Conservation (phyloP, 92 coral and sea anemone species). For the Meandrina meandrites region DNA sequence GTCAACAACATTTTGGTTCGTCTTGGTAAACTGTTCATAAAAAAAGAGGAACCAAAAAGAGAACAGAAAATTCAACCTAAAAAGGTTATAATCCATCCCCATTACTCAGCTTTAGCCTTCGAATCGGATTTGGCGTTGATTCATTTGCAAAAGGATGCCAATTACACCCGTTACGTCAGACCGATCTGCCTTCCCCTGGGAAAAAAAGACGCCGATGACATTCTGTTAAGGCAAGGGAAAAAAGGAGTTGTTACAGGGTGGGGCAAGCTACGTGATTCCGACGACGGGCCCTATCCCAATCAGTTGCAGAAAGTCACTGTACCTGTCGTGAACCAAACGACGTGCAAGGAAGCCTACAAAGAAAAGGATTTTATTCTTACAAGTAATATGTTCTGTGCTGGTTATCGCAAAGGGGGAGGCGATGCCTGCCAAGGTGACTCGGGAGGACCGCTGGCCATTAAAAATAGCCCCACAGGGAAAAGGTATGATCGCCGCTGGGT, state of each 20-base stretch:
- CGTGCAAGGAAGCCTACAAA: conserved; percentile 44
- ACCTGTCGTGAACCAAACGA: conserved; percentile 54
- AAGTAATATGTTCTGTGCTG: conserved; percentile 96
- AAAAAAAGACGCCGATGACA: conserved; percentile 15
- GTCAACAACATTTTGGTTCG: no score
- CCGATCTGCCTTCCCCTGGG: conserved; percentile 85
- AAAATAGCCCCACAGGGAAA: conserved; percentile 38
- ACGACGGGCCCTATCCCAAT: neutral
- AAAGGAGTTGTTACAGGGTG: conserved; percentile 67
- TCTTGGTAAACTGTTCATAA: conserved; percentile 82
- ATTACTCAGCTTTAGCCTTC: conserved; percentile 52
- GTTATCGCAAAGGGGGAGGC: conserved; percentile 63
- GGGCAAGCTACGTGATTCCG: conserved; percentile 38
- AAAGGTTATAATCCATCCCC: conserved; percentile 59
- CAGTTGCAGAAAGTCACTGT: conserved; percentile 65
- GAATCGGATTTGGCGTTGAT: conserved; percentile 93
- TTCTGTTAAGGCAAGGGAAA: conserved; percentile 35
- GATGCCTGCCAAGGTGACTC: conserved; percentile 92
- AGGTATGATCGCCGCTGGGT: conserved; percentile 72
- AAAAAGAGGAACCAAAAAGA: no score
- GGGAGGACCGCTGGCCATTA: conserved; percentile 94
- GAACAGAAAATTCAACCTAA: conserved; percentile 68
- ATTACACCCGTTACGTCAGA: conserved; percentile 80
- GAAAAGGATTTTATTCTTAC: no score
- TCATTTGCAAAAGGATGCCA: conserved; percentile 54